Conservation (phyloP, 1,140 invertebrate species). For the Archivesica marissinica region DNA sequence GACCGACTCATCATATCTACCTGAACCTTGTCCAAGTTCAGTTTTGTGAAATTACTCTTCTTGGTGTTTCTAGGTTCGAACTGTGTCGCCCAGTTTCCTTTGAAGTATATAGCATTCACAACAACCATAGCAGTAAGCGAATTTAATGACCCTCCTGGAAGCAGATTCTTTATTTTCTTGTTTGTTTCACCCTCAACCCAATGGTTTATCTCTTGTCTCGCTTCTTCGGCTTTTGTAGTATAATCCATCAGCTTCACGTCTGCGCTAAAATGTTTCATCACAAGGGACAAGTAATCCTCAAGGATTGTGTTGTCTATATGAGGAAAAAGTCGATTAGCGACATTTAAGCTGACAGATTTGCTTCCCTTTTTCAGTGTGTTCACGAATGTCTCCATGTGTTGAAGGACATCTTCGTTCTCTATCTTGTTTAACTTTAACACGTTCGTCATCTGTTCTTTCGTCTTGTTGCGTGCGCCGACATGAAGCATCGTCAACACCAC, state of each 20-base stretch:
- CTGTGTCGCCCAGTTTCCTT: conserved; percentile 89
- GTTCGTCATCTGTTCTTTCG: conserved; percentile 41
- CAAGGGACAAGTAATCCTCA: conserved; percentile 4
- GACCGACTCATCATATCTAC: too few species aligned
- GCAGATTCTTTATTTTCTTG: conserved; percentile 87
- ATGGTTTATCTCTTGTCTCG: conserved; percentile 86
- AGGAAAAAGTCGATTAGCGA: conserved; percentile 51
- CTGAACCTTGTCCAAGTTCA: conserved; percentile 26
- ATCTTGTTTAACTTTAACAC: conserved; percentile 44
- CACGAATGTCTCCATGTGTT: conserved; percentile 7
- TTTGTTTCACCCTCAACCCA: conserved; percentile 89
- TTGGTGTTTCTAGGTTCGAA: conserved; percentile 87
- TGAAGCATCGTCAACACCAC: conserved; percentile 52
- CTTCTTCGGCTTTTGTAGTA: conserved; percentile 58
- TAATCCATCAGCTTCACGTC: conserved; percentile 42
- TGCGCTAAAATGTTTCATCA: conserved; percentile 30
- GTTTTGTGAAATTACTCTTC: conserved; percentile 75
- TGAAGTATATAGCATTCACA: conserved; percentile 91
- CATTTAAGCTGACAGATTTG: conserved; percentile 7
- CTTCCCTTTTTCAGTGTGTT: conserved; percentile 30
- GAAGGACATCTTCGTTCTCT: conserved; percentile 18
- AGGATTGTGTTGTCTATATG: conserved; percentile 41
- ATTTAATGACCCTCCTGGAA: conserved; percentile 84
- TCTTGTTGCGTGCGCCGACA: conserved; percentile 52
- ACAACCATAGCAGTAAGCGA: conserved; percentile 88